These are phyloP conservation scores for Coracopsis vasa DNA, from an alignment of 2,113 vertebrate genomes.

Conservation along the genomic window DNA sequence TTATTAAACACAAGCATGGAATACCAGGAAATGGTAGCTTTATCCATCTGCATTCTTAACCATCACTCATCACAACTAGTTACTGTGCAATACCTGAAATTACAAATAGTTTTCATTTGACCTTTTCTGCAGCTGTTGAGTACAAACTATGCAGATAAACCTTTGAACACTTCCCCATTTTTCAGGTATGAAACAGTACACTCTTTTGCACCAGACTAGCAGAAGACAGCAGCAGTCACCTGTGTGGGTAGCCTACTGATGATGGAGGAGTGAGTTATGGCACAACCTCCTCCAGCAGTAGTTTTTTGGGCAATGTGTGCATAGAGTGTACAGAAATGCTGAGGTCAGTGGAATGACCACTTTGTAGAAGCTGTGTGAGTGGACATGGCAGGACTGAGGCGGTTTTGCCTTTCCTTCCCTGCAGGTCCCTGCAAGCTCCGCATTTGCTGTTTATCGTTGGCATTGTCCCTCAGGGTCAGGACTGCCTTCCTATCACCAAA, in stretches of 20 bases:
- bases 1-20: not conserved
- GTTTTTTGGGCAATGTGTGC: not conserved
- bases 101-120: not conserved
- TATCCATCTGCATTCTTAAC: not conserved
- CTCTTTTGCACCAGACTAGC: not conserved
- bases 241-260: not conserved
- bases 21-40: not conserved
- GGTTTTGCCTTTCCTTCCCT: not conserved
- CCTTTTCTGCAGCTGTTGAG: not conserved
- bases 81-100: not conserved
- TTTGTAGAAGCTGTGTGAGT: not conserved
- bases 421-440: rapidly evolving
- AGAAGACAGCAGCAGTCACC: not conserved
- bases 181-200: not conserved
- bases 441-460: not conserved
- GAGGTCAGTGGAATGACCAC: not conserved
- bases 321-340: not conserved
- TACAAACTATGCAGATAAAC: not conserved
- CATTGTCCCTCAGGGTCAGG: not conserved
- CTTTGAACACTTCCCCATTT: not conserved
- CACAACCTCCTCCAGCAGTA: too few relatives aligned
- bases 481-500: not conserved
- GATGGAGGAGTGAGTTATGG: not conserved
- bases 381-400: rapidly evolving
- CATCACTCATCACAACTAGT: not conserved